phyloP scores from a whole-genome alignment of 2,113 vertebrate genomes.

The Benitochromis conjunctus region DNA sequence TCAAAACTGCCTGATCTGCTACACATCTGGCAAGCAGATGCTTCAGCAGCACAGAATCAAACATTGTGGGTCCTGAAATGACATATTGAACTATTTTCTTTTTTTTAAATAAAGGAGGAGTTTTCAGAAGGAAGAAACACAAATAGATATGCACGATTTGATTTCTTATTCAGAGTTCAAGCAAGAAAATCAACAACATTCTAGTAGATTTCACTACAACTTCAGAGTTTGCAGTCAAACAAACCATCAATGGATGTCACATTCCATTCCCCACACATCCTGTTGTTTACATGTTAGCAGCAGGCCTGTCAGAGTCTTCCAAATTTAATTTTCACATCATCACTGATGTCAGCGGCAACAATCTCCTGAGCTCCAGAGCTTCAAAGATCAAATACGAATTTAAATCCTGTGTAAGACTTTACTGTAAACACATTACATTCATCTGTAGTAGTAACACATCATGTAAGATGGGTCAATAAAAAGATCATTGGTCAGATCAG shows the following conservation, averaged over 20 bases:
- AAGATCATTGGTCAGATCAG: neutral
- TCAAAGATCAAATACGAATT: neutral
- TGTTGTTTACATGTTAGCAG: neutral
- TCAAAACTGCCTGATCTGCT: neutral
- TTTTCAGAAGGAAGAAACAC: neutral
- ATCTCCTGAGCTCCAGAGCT: neutral
- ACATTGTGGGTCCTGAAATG: neutral
- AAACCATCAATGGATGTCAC: neutral
- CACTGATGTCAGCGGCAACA: neutral
- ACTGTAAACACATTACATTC: neutral
- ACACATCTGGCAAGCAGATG: conserved; percentile 46
- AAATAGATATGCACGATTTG: neutral
- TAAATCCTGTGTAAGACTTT: neutral
- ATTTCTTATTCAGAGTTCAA: neutral
- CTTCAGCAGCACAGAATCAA: neutral
- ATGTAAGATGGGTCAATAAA: neutral
- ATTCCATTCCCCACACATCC: neutral
- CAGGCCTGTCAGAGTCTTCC: too few relatives aligned
- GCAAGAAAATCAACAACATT: neutral
- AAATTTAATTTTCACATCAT: too few relatives aligned
- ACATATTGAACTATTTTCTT: neutral
- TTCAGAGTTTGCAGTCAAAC: neutral
- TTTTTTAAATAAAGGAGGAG: neutral
- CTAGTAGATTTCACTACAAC: neutral
- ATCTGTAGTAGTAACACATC: neutral